Conservation (phyloP, 2,113 vertebrate species). For the Odontesthes bonariensis region DNA sequence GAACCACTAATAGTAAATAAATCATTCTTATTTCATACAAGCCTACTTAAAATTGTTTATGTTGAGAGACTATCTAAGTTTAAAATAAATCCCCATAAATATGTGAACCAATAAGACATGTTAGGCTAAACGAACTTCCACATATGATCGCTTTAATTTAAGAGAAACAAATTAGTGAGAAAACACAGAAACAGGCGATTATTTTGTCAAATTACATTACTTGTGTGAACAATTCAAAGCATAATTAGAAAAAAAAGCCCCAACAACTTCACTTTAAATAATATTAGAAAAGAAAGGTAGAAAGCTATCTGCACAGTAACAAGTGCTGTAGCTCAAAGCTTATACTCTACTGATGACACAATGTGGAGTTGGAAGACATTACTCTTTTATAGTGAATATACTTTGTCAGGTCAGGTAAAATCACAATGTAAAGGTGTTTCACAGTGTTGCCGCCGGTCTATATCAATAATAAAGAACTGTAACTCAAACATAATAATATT, state of each 20-base stretch:
- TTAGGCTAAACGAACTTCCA: no score
- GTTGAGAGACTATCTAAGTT: no score
- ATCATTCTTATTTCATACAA: no score
- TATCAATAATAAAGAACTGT: background rate
- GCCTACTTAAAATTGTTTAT: no score
- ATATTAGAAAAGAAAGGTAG: background rate
- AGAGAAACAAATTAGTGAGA: no score
- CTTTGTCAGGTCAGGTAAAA: constrained; percentile 1
- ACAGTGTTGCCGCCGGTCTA: constrained; percentile 32
- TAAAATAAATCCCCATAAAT: no score
- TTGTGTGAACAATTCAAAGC: background rate
- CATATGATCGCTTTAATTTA: no score
- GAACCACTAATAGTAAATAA: no score
- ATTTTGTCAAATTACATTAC: background rate
- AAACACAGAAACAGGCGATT: no score
- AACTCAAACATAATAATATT: background rate
- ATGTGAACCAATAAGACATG: no score
- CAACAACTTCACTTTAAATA: background rate
- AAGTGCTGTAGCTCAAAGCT: constrained; percentile 35
- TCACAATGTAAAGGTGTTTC: background rate
- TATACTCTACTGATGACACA: constrained; percentile 55
- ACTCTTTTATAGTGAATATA: constrained; percentile 1
- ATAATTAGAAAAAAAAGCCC: background rate
- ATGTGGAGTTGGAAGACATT: constrained; percentile 12
- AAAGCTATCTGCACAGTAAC: background rate